phyloP scores from a whole-genome alignment of 2,888 invertebrate species.

The Zygaena filipendulae region DNA sequence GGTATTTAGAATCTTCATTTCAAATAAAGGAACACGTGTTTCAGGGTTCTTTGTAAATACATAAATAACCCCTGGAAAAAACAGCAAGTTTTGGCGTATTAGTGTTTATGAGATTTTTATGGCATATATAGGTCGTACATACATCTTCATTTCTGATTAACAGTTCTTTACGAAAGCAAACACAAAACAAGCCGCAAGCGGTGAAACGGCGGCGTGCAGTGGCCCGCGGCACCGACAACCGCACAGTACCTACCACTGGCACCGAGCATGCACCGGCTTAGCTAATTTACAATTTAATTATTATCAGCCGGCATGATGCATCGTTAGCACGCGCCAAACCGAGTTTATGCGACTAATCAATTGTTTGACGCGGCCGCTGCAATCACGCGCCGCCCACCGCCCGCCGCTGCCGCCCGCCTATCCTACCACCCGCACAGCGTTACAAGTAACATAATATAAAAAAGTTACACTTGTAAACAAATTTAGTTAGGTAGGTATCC shows the following conservation, averaged over 20 bases:
- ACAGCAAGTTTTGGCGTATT: no score
- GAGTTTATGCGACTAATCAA: constrained; percentile 69
- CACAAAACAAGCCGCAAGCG: constrained; percentile 24
- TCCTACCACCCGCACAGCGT: constrained; percentile 4
- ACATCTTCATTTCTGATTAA: no score
- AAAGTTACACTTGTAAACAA: constrained; percentile 16
- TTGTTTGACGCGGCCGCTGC: constrained; percentile 66
- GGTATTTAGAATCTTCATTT: no score
- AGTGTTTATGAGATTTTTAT: no score
- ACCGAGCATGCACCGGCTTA: constrained; percentile 54
- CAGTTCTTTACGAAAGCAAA: constrained; percentile 18
- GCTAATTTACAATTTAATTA: constrained; percentile 69
- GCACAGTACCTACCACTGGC: no score
- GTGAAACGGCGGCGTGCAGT: no score
- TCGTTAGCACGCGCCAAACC: constrained; percentile 67
- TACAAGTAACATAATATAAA: constrained; percentile 8
- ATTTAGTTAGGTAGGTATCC: no score
- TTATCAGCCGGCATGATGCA: constrained; percentile 65
- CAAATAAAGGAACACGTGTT: no score
- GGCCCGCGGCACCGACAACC: no score
- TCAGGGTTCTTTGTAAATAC: no score
- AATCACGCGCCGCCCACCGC: constrained; percentile 50
- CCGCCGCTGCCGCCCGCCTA: constrained; percentile 17
- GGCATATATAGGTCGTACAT: no score
- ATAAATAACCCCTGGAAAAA: no score